phyloP scores from a whole-genome alignment of 2,113 vertebrate species.

The Labeo catla region DNA sequence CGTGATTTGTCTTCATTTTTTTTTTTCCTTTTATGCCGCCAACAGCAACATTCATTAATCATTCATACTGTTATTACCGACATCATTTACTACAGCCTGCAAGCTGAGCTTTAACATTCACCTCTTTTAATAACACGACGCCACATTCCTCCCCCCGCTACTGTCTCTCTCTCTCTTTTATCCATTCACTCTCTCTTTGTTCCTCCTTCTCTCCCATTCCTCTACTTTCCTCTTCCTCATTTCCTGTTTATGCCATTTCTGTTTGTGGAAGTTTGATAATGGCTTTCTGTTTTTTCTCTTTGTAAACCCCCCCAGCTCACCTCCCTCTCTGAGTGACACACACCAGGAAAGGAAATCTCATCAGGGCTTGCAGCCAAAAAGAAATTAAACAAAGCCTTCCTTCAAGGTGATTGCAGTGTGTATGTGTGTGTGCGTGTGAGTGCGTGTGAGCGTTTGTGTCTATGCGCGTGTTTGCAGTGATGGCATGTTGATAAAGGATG shows the following conservation, averaged over 20 bases:
- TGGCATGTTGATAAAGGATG: slow-evolving; percentile 30
- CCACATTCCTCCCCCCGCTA: slow-evolving; percentile 52
- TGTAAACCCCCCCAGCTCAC: slow-evolving; percentile 2
- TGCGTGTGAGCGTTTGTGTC: neutral
- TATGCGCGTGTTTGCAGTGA: slow-evolving; percentile 19
- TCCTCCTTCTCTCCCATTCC: slow-evolving; percentile 53
- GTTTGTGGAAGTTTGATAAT: slow-evolving; percentile 49
- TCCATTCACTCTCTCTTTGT: slow-evolving; percentile 64
- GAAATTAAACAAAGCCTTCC: slow-evolving; percentile 74
- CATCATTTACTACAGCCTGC: slow-evolving; percentile 53
- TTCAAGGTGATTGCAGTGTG: slow-evolving; percentile 60
- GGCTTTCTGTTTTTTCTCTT: slow-evolving; percentile 41
- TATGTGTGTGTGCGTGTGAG: neutral
- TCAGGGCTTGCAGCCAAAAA: slow-evolving; percentile 72
- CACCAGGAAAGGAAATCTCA: slow-evolving; percentile 67
- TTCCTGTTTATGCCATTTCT: slow-evolving; percentile 50
- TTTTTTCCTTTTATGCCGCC: slow-evolving; percentile 62
- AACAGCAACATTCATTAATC: slow-evolving; percentile 65
- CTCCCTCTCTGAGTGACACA: slow-evolving; percentile 34
- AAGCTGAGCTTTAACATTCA: slow-evolving; percentile 66
- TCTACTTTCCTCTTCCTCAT: slow-evolving; percentile 40
- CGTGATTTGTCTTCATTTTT: slow-evolving; percentile 62
- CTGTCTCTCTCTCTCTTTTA: slow-evolving; percentile 64
- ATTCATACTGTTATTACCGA: slow-evolving; percentile 65
- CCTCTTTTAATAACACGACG: slow-evolving; percentile 64